phyloP scores from a whole-genome alignment of 2,888 invertebrate genomes.

The Zygogramma bicolorata region DNA sequence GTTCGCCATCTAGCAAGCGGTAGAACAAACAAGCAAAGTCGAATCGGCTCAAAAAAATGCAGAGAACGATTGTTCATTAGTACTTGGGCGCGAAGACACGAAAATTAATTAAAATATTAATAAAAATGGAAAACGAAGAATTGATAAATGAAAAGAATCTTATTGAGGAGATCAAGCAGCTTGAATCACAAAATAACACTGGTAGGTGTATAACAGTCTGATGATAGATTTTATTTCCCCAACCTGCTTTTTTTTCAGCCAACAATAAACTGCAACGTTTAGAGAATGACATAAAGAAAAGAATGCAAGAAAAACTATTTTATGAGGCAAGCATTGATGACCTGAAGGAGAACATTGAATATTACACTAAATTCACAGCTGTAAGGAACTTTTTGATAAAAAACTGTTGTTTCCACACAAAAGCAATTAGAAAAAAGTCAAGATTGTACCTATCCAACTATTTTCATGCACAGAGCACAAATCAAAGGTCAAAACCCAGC shows the following conservation, averaged over 20 bases:
- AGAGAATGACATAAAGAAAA: constrained; percentile 23
- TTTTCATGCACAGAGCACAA: too few species aligned
- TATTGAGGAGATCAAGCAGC: constrained; percentile 18
- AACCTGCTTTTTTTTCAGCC: constrained; percentile 9
- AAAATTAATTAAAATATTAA: too few species aligned
- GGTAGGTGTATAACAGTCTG: constrained; percentile 12
- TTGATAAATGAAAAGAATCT: background rate
- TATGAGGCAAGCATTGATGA: constrained; percentile 30
- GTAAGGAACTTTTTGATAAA: constrained; percentile 23
- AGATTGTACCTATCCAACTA: too few species aligned
- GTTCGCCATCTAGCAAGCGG: constrained; percentile 23
- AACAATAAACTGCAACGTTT: constrained; percentile 6
- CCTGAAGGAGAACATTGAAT: constrained; percentile 24
- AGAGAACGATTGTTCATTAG: too few species aligned
- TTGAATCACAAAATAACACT: constrained; percentile 16
- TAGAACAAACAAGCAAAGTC: background rate
- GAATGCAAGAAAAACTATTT: constrained; percentile 20
- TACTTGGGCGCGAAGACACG: too few species aligned
- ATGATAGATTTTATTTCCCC: background rate
- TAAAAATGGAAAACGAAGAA: constrained; percentile 9
- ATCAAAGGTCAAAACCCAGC: too few species aligned
- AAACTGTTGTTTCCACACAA: too few species aligned
- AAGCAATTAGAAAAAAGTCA: too few species aligned
- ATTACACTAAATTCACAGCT: constrained; percentile 15
- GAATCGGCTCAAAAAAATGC: background rate